Evolutionary conservation across 1,140 invertebrate species (phyloP), one percentile per base, ranked within the genome.

Genomic region (Vanessa tameamea): DNA sequence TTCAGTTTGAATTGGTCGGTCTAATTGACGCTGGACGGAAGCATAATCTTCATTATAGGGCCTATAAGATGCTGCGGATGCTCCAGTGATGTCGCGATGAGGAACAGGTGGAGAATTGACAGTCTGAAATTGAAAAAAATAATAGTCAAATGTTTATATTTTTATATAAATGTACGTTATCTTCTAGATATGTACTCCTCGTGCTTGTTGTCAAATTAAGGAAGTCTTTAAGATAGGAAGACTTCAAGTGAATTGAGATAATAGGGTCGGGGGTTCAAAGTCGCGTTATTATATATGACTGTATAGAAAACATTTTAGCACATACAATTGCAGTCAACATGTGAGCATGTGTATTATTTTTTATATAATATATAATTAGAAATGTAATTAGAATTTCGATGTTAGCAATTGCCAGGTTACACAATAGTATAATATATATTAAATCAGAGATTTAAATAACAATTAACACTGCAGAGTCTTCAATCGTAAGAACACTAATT

Each of bases 21-120:
- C 88, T 47, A 84, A 75, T 20, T 88, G 85, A 12, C 85, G 85
- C 57, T 87, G 87, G 75, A 87, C 78, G 73, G 87, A 75, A 59
- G 85, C 70, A 70, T 90, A 89, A 43, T 92, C 89, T 79, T 91
- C 88, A 68, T 86, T 86, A 69, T 89, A 91, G 5, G 88, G 83
- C 61, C 86, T 84, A 68, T 91, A 92, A 2, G 83, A 77, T 55
- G 80, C 64, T 31, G 88, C 64, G 1, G 86, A 76, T 48, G 87
- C 70, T 8, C 82, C 82, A 13, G 83, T 83, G 69, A 88, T 77
- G 64, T 92, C 89, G 26, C 89, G 89, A 76, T 91, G 88, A 26
- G 89, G 84, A 68, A 88, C 86, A 65, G 90, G 82, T 70, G 91
- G 89, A 48, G 91, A 92, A 82, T 92, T 92, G 69, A 92, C 91